These are phyloP conservation scores for Triplophysa tibetana DNA, from an alignment of 2,113 vertebrate genomes.

Conservation along the genomic window DNA sequence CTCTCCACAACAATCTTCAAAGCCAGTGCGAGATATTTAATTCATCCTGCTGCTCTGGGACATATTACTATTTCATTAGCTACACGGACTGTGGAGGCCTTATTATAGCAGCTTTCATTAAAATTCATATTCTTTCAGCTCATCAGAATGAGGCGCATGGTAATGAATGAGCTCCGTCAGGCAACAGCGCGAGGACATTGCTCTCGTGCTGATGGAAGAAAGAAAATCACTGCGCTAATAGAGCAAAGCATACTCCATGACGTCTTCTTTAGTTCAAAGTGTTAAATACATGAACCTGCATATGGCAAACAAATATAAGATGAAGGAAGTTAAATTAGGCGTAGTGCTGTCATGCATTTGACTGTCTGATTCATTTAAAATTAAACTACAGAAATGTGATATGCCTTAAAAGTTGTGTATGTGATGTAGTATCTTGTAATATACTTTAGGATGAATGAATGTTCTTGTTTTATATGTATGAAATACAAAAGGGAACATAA, in stretches of 20 bases:
- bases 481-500: no score
- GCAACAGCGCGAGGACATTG: neutral
- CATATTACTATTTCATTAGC: conserved; percentile 55
- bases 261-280: neutral
- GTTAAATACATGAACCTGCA: neutral
- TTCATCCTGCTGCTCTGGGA: conserved; percentile 44
- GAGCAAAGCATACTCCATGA: neutral
- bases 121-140: conserved; percentile 45
- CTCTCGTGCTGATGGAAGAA: neutral
- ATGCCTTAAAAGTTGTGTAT: no score
- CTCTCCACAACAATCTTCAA: conserved; percentile 53
- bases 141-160: conserved; percentile 39
- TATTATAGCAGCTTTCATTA: conserved; percentile 48
- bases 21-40: conserved; percentile 49
- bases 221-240: neutral
- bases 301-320: neutral
- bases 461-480: no score
- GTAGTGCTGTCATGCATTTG: neutral
- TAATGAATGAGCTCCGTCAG: conserved; percentile 34
- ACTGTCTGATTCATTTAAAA: no score
- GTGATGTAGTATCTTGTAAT: no score
- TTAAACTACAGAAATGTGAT: no score
- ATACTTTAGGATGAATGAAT: no score
- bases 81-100: conserved; percentile 39
- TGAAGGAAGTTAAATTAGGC: no score